Conservation (phyloP, 2,797 vertebrate species). For the Amazona finschi region DNA sequence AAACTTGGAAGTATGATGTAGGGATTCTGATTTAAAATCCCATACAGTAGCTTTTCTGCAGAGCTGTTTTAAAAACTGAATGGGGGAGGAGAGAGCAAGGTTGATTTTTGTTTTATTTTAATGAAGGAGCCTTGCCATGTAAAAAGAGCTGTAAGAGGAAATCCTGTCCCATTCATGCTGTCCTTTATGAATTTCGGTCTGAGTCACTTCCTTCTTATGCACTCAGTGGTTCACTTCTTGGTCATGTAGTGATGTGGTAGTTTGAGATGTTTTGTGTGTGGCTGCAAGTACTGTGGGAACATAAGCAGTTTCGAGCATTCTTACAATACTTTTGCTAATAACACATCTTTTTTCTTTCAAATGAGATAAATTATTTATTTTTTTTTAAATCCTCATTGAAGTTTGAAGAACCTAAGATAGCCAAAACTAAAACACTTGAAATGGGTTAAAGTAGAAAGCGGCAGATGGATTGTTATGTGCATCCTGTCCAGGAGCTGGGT, state of each 20-base stretch:
- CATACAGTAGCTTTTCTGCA: neutral
- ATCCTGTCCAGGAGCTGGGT: constrained; percentile 11
- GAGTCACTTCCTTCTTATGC: constrained; percentile 61
- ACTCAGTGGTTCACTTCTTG: constrained; percentile 38
- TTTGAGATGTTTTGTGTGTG: neutral
- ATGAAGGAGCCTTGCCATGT: neutral
- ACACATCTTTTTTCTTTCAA: neutral
- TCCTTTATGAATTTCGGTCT: constrained; percentile 58
- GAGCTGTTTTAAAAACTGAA: neutral
- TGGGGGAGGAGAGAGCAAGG: neutral
- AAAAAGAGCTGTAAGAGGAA: constrained; percentile 47
- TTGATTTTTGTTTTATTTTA: neutral
- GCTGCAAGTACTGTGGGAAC: constrained; percentile 5
- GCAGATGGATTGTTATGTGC: neutral
- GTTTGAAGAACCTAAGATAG: neutral
- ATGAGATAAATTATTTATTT: neutral
- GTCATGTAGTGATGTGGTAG: neutral
- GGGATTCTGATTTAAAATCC: neutral
- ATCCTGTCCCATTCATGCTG: constrained; percentile 65
- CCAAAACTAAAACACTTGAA: neutral
- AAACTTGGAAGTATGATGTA: neutral
- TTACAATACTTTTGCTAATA: neutral
- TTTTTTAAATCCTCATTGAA: neutral
- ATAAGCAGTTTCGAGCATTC: neutral
- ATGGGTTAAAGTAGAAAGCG: neutral